Evolutionary conservation across 2,797 vertebrate species (phyloP).

Genomic region (Acrossocheilus wenchowensis): DNA sequence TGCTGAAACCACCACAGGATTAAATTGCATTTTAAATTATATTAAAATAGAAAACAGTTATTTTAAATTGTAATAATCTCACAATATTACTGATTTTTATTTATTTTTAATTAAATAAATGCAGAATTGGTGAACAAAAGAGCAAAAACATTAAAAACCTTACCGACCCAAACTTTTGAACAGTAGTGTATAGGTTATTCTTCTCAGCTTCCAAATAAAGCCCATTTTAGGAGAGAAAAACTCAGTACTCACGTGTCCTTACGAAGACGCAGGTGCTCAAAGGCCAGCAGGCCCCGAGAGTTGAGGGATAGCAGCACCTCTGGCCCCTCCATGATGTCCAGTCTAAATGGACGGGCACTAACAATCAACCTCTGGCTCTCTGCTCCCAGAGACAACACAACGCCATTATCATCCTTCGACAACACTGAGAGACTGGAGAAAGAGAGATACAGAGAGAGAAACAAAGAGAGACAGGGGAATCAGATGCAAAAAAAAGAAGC

Average conservation of each 20-base stretch:
- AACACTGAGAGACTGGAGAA: conserved; percentile 74
- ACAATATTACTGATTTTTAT: neutral
- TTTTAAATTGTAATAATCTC: neutral
- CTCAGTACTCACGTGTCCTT: conserved; percentile 90
- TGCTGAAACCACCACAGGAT: neutral
- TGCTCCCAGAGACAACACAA: conserved; percentile 85
- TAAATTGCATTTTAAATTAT: neutral
- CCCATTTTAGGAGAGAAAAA: neutral
- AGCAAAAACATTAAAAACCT: neutral
- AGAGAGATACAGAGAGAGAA: neutral
- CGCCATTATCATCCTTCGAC: conserved; percentile 87
- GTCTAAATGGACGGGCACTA: conserved; percentile 86
- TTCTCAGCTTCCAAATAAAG: neutral
- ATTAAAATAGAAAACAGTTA: neutral
- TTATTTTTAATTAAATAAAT: neutral
- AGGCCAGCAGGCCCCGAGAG: conserved; percentile 88
- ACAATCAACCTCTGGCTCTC: conserved; percentile 87
- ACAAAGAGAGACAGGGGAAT: neutral
- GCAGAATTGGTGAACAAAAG: neutral
- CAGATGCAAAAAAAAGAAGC: neutral
- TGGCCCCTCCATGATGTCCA: conserved; percentile 88
- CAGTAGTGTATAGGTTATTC: neutral
- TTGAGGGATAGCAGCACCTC: conserved; percentile 92
- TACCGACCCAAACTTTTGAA: neutral
- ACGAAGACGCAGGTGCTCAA: conserved; percentile 88